Conservation (phyloP, 1,140 invertebrate species). For the Drosophila nigromelanica region DNA sequence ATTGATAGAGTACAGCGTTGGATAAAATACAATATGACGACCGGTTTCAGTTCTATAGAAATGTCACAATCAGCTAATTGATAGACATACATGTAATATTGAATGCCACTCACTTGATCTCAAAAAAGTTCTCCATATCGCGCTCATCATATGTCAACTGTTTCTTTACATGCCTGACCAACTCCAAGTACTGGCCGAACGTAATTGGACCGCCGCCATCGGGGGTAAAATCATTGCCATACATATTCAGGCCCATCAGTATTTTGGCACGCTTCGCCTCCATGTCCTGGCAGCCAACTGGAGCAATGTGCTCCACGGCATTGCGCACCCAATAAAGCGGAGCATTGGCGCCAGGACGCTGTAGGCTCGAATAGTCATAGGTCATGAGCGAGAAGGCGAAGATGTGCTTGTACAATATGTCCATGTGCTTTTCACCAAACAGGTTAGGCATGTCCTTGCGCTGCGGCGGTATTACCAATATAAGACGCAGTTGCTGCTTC, state of each 20-base stretch:
- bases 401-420: conserved; percentile 90
- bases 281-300: conserved; percentile 85
- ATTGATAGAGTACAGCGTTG: conserved; percentile 93
- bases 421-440: conserved; percentile 91
- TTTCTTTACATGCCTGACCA: conserved; percentile 88
- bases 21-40: conserved; percentile 93
- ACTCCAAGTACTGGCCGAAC: conserved; percentile 90
- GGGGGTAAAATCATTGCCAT: conserved; percentile 94
- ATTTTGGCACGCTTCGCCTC: conserved; percentile 89
- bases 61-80: conserved; percentile 12
- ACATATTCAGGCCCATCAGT: conserved; percentile 96
- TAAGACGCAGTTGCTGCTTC: conserved; percentile 86
- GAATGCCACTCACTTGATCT: conserved; percentile 89
- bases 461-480: conserved; percentile 94
- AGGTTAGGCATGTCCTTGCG: conserved; percentile 88
- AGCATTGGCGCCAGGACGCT: conserved; percentile 94
- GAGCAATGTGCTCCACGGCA: conserved; percentile 90
- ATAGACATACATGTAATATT: background rate
- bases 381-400: conserved; percentile 97
- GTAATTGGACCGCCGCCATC: conserved; percentile 91
- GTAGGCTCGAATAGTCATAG: conserved; percentile 95
- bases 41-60: conserved; percentile 85
- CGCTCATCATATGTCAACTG: conserved; percentile 91
- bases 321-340: conserved; percentile 92
- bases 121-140: conserved; percentile 93